A percentile compares a stretch with the other conserved stretches of the same genome.
phyloP scores from a whole-genome alignment of 2,113 vertebrate genomes.

The Patagioenas fasciata region DNA sequence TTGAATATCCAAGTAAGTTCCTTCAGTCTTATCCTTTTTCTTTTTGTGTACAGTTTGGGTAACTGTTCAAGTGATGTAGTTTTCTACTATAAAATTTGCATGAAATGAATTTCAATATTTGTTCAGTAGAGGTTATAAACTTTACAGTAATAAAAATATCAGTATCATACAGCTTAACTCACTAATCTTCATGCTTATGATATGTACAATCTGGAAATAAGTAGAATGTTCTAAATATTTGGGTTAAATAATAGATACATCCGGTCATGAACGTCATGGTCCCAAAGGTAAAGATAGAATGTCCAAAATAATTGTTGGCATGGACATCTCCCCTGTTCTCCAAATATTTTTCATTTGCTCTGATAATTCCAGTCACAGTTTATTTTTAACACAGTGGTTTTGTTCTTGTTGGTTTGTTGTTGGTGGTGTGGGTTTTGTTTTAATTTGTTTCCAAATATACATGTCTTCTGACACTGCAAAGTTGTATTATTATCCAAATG shows the following conservation, averaged over 20 bases:
- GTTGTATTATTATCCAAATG: not conserved
- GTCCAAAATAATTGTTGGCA: not conserved
- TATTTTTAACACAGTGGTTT: not conserved
- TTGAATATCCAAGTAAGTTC: not conserved
- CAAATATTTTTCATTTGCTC: not conserved
- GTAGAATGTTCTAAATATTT: not conserved
- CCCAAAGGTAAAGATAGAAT: not conserved
- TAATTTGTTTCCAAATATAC: not conserved
- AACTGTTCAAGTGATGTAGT: not conserved
- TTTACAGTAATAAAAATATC: not conserved
- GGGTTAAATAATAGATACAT: not conserved
- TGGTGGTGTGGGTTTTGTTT: too few species aligned
- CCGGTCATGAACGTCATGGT: not conserved
- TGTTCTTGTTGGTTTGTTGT: too few species aligned
- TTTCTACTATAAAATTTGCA: not conserved
- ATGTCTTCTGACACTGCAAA: not conserved
- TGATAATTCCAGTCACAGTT: not conserved
- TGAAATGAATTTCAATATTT: not conserved
- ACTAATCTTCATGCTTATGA: not conserved
- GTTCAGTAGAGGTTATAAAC: not conserved
- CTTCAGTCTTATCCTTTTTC: not conserved
- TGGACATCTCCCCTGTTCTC: not conserved
- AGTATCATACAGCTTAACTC: not conserved
- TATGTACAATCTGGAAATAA: not conserved
- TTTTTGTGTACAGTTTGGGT: not conserved